These are phyloP conservation scores for Gymnoscopelus microlampas DNA, from an alignment of 2,797 vertebrate genomes.

Conservation along the genomic window DNA sequence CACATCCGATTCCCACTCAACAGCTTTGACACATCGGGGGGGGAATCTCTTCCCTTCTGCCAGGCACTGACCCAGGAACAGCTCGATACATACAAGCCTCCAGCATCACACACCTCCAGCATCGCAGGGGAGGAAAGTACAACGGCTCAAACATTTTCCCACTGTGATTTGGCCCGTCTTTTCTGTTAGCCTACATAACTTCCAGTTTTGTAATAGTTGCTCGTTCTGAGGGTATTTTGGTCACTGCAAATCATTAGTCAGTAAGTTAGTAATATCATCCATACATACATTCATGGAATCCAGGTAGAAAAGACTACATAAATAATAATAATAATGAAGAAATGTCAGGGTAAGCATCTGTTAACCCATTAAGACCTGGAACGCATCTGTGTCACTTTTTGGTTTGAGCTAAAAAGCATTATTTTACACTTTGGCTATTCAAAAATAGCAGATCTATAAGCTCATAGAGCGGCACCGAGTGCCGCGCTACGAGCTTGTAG, in stretches of 20 bases:
- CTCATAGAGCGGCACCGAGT: too few relatives aligned
- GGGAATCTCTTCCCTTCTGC: slow-evolving; percentile 52
- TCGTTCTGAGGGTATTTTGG: background rate
- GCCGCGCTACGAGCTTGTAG: too few relatives aligned
- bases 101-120: slow-evolving; percentile 52
- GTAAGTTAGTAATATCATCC: background rate
- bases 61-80: slow-evolving; percentile 63
- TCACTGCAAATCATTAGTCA: background rate
- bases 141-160: slow-evolving; percentile 41
- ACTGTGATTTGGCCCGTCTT: background rate
- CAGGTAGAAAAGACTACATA: too few relatives aligned
- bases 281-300: background rate
- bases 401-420: too few relatives aligned
- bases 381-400: too few relatives aligned
- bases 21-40: slow-evolving; percentile 38
- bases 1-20: slow-evolving; percentile 66
- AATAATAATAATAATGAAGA: too few relatives aligned
- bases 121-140: slow-evolving; percentile 38
- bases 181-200: too few relatives aligned
- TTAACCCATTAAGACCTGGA: too few relatives aligned
- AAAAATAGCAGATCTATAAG: too few relatives aligned
- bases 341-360: too few relatives aligned
- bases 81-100: slow-evolving; percentile 27
- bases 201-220: slow-evolving; percentile 9
- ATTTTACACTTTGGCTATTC: too few relatives aligned